A percentile compares a stretch with the other conserved stretches of the same genome.
These are phyloP conservation scores for Taphrorychus bicolor DNA, from an alignment of 2,888 invertebrate species.

Conservation along the genomic window DNA sequence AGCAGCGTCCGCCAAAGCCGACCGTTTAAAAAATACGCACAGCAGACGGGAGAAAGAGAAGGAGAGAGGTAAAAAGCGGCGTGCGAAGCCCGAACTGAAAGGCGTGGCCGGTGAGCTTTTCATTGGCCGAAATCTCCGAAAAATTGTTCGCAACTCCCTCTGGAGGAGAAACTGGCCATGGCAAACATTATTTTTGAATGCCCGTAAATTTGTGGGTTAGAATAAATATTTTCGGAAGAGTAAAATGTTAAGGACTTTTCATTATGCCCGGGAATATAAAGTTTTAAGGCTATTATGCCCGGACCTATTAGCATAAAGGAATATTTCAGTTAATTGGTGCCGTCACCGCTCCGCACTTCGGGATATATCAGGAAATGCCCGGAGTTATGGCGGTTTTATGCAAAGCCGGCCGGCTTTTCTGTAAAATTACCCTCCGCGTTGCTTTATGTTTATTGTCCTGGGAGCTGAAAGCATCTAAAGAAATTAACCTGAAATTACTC, in stretches of 20 bases:
- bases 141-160: slow-evolving; percentile 56
- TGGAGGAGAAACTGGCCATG: slow-evolving; percentile 55
- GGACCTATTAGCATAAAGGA: slow-evolving; percentile 61
- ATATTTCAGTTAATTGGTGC: slow-evolving; percentile 59
- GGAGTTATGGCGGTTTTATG: slow-evolving; percentile 55
- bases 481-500: neutral
- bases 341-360: slow-evolving; percentile 50
- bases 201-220: slow-evolving; percentile 61
- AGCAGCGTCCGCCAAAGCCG: slow-evolving; percentile 55
- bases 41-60: slow-evolving; percentile 47
- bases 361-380: slow-evolving; percentile 53
- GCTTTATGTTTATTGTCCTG: slow-evolving; percentile 43
- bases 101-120: slow-evolving; percentile 57
- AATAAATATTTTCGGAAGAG: slow-evolving; percentile 62
- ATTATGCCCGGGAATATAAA: slow-evolving; percentile 60
- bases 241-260: slow-evolving; percentile 62
- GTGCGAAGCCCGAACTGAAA: slow-evolving; percentile 40
- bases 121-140: slow-evolving; percentile 60
- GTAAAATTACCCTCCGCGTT: slow-evolving; percentile 49
- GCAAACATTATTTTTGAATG: slow-evolving; percentile 62
- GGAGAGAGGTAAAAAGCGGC: slow-evolving; percentile 51
- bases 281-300: slow-evolving; percentile 60
- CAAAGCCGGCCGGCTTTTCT: slow-evolving; percentile 50
- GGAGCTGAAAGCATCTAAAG: neutral
- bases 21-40: slow-evolving; percentile 51